A percentile compares a stretch with the other conserved stretches of the same genome.
Conservation (phyloP, 2,888 invertebrate genomes). For the Zhengitettix transpicula region DNA sequence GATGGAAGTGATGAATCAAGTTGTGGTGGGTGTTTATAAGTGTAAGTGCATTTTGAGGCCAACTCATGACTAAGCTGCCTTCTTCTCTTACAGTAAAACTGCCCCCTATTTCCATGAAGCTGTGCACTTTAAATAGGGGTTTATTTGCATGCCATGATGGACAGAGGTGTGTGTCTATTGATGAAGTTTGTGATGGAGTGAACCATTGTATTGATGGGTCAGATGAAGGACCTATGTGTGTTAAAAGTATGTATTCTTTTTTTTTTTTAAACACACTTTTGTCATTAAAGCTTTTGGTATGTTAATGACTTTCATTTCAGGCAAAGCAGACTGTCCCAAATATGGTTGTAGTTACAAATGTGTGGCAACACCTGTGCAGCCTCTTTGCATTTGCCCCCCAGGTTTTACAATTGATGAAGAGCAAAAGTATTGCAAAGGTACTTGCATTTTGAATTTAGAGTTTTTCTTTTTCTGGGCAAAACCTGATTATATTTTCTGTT, state of each 20-base stretch:
- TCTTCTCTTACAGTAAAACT: neutral
- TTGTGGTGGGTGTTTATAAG: constrained; percentile 25
- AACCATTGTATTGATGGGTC: constrained; percentile 41
- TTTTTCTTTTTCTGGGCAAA: constrained; percentile 13
- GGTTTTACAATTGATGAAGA: constrained; percentile 20
- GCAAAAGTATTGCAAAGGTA: constrained; percentile 6
- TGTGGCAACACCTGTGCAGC: constrained; percentile 7
- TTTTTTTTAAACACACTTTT: neutral
- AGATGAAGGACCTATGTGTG: constrained; percentile 36
- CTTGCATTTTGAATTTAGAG: neutral
- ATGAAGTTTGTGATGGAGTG: constrained; percentile 35
- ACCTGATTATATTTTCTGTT: constrained; percentile 15
- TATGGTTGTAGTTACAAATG: constrained; percentile 12
- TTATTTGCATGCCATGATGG: constrained; percentile 36
- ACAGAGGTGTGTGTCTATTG: constrained; percentile 33
- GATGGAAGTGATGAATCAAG: constrained; percentile 27
- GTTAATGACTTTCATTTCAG: neutral
- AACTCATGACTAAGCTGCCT: neutral
- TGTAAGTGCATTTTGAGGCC: neutral
- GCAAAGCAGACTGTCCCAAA: constrained; percentile 4
- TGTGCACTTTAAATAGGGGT: constrained; percentile 30
- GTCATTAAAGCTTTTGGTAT: neutral
- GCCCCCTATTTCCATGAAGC: neutral
- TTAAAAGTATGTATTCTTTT: constrained; percentile 10
- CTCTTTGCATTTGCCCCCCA: constrained; percentile 37